Evolutionary conservation across 2,888 invertebrate species (phyloP).

Genomic region (Sturmia bella): DNA sequence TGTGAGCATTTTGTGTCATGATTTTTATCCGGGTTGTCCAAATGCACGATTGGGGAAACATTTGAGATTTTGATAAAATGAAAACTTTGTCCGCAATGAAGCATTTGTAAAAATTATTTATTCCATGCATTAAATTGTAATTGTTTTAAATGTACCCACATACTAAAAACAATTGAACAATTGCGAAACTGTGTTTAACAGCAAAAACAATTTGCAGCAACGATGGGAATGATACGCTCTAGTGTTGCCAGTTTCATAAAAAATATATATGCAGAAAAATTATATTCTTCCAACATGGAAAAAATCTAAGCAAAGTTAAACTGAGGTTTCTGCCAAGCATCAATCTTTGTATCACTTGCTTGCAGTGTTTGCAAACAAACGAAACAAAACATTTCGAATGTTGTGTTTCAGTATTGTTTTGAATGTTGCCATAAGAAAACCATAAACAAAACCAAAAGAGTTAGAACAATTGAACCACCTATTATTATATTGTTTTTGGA

Average conservation of each 20-base stretch:
- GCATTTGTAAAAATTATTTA: constrained; percentile 68
- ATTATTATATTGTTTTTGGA: no score
- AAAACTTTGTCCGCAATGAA: constrained; percentile 54
- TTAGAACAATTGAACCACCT: no score
- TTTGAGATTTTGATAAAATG: constrained; percentile 50
- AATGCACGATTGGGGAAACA: constrained; percentile 41
- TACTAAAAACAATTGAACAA: constrained; percentile 31
- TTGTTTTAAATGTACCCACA: constrained; percentile 71
- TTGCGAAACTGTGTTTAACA: constrained; percentile 21
- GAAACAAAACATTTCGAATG: no score
- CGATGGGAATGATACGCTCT: not conserved
- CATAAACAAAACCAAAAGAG: no score
- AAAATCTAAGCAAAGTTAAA: no score
- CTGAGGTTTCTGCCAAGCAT: no score
- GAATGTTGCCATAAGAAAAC: no score
- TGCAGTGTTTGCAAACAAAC: no score
- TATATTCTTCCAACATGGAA: no score
- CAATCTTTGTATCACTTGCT: no score
- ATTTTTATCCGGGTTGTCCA: constrained; percentile 44
- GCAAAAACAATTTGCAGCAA: constrained; percentile 5
- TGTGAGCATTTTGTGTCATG: constrained; percentile 15
- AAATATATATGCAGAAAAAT: no score
- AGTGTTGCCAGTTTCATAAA: not conserved
- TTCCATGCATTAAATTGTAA: constrained; percentile 73
- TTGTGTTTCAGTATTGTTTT: no score